Percentiles rank a stretch among this genome's conserved stretches.
These are phyloP conservation scores for Heliconius aoede DNA, from an alignment of 2,888 invertebrate species.

Conservation along the genomic window DNA sequence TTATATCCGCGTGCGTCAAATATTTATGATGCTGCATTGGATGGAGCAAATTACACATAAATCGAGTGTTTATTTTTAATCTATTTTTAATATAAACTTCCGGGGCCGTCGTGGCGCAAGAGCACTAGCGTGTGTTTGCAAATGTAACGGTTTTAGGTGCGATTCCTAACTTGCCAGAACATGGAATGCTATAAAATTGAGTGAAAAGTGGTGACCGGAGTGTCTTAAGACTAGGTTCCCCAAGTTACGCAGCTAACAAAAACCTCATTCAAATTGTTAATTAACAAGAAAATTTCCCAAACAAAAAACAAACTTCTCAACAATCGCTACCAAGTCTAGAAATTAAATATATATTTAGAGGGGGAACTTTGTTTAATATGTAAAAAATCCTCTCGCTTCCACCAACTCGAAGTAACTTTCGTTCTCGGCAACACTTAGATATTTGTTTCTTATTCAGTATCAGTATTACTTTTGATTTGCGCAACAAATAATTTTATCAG, in stretches of 20 bases:
- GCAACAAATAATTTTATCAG: constrained; percentile 28
- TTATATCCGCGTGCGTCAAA: not conserved
- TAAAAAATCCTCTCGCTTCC: constrained; percentile 10
- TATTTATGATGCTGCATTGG: not conserved
- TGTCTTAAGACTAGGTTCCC: not conserved
- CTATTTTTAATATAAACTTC: too few relatives aligned
- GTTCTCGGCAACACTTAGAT: constrained; percentile 28
- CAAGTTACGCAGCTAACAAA: not conserved
- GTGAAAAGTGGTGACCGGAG: too few relatives aligned
- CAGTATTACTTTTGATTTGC: constrained; percentile 25
- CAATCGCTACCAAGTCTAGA: constrained; percentile 10
- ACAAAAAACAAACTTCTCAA: not conserved
- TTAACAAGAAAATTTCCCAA: not conserved
- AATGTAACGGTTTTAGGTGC: too few relatives aligned
- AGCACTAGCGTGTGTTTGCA: too few relatives aligned
- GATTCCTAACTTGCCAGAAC: too few relatives aligned
- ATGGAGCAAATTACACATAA: not conserved
- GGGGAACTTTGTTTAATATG: constrained; percentile 9
- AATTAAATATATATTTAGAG: constrained; percentile 17
- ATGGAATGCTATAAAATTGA: too few relatives aligned
- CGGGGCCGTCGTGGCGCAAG: too few relatives aligned
- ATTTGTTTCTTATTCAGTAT: constrained; percentile 37
- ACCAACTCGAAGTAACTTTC: constrained; percentile 24
- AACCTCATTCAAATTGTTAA: not conserved
- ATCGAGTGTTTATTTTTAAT: not conserved